A percentile compares a stretch with the other conserved stretches of the same genome.
phyloP scores from a whole-genome alignment of 2,888 invertebrate species.

The Aphodius granarius region DNA sequence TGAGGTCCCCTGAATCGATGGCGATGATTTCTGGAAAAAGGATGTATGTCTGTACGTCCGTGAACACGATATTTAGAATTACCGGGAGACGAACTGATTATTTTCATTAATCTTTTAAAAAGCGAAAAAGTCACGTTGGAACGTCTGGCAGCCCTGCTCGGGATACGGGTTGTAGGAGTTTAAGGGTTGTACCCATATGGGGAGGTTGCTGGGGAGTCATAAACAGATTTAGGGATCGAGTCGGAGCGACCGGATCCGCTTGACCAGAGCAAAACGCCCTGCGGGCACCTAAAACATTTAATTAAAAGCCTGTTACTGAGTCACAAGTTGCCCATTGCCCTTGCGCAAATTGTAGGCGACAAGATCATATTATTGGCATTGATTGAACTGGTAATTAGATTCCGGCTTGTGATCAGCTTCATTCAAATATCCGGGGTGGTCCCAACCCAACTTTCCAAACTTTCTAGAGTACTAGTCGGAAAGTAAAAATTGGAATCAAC shows the following conservation, averaged over 20 bases:
- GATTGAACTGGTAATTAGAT: conserved; percentile 10
- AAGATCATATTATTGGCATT: conserved; percentile 32
- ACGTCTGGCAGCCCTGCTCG: no score
- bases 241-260: conserved; percentile 35
- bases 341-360: conserved; percentile 37
- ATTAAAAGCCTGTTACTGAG: conserved; percentile 47
- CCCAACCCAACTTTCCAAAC: no score
- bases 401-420: background rate
- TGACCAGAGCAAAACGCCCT: conserved; percentile 48
- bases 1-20: no score
- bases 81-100: no score
- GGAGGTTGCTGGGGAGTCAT: background rate
- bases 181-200: background rate
- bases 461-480: no score
- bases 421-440: no score
- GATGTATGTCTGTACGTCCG: no score
- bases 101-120: no score
- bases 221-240: conserved; percentile 7
- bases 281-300: conserved; percentile 48
- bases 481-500: no score
- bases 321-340: conserved; percentile 44
- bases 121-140: no score
- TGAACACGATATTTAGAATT: no score
- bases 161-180: background rate
- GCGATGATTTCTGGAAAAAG: no score